Evolutionary conservation across 2,888 invertebrate genomes (phyloP).

Genomic region (Vanessa cardui): DNA sequence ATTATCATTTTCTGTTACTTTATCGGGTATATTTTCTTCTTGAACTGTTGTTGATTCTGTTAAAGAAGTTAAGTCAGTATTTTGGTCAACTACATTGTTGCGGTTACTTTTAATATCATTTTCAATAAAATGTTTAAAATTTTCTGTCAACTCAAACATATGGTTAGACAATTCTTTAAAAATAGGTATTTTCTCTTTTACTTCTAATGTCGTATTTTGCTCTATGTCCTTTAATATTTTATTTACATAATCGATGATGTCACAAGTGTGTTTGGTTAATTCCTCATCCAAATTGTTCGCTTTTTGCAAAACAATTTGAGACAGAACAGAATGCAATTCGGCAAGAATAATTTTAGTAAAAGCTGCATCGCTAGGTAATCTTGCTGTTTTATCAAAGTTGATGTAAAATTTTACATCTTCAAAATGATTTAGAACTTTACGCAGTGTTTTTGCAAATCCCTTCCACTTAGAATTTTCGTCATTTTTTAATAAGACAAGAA

Average conservation of each 20-base stretch:
- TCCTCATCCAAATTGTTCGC: slow-evolving; percentile 43
- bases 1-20: neutral
- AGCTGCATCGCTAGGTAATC: slow-evolving; percentile 69
- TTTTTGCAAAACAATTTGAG: slow-evolving; percentile 47
- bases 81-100: neutral
- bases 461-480: slow-evolving; percentile 54
- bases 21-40: neutral
- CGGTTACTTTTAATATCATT: neutral
- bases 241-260: slow-evolving; percentile 48
- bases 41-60: neutral
- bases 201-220: slow-evolving; percentile 59
- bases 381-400: slow-evolving; percentile 75
- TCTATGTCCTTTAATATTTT: slow-evolving; percentile 52
- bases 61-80: neutral
- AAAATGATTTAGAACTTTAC: slow-evolving; percentile 71
- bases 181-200: slow-evolving; percentile 73
- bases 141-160: slow-evolving; percentile 45
- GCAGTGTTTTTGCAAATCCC: slow-evolving; percentile 58
- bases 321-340: slow-evolving; percentile 57
- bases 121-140: slow-evolving; percentile 24
- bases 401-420: slow-evolving; percentile 78
- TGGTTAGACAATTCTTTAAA: slow-evolving; percentile 59
- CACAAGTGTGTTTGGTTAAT: slow-evolving; percentile 40
- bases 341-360: slow-evolving; percentile 71
- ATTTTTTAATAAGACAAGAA: slow-evolving; percentile 46